A percentile compares a stretch with the other conserved stretches of the same genome.
Evolutionary conservation across 2,888 invertebrate genomes (phyloP).

Genomic region (Acrobasis suavella): DNA sequence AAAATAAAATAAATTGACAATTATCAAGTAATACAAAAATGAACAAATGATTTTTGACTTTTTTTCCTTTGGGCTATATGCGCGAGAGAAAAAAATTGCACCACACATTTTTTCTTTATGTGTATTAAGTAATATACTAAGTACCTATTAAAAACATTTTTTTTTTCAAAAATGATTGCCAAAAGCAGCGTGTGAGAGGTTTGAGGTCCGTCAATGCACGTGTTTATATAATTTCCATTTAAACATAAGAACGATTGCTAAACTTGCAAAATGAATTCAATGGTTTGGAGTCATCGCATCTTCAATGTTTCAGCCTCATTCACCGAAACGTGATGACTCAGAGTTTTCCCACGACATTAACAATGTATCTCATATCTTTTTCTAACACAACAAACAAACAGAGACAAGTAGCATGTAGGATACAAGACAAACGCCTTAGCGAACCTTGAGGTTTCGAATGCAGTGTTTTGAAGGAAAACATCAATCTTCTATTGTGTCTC

Average conservation of each 20-base stretch:
- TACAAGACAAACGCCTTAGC: slow-evolving; percentile 36
- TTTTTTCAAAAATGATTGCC: too few species aligned
- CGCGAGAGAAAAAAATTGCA: too few species aligned
- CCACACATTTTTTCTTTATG: too few species aligned
- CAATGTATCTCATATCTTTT: slow-evolving; percentile 46
- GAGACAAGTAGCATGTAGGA: slow-evolving; percentile 35
- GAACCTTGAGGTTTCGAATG: slow-evolving; percentile 40
- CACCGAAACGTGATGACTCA: slow-evolving; percentile 51
- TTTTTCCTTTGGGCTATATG: too few species aligned
- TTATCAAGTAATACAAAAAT: too few species aligned
- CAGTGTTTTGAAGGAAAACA: slow-evolving; percentile 41
- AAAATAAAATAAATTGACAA: too few species aligned
- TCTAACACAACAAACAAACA: slow-evolving; percentile 32
- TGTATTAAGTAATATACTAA: too few species aligned
- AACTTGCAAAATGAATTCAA: background rate
- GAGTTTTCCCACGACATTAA: slow-evolving; percentile 58
- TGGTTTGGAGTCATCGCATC: background rate
- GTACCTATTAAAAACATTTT: too few species aligned
- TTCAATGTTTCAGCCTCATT: slow-evolving; percentile 35
- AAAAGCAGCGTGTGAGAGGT: too few species aligned
- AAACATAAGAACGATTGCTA: background rate
- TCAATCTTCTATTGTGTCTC: slow-evolving; percentile 39
- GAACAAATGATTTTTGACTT: too few species aligned
- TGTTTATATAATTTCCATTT: too few species aligned
- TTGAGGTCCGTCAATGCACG: too few species aligned